These are phyloP conservation scores for Crypturellus tataupa DNA, from an alignment of 2,797 vertebrate genomes.

Conservation along the genomic window DNA sequence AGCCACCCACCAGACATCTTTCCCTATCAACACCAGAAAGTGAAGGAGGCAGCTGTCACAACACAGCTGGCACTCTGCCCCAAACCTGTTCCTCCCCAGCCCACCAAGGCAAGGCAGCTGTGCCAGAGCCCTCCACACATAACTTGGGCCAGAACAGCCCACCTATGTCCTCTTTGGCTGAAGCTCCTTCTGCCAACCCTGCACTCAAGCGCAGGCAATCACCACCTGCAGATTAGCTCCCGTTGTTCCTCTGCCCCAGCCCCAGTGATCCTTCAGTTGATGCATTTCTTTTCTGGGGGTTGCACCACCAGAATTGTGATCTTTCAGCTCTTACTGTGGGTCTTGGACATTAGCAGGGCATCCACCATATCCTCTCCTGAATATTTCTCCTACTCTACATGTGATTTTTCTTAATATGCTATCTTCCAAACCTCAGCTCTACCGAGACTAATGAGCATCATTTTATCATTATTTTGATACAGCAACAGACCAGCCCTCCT, in stretches of 20 bases:
- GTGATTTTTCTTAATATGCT: background rate
- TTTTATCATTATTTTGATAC: background rate
- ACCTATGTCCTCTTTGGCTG: background rate
- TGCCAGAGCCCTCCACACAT: background rate
- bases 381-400: background rate
- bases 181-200: background rate
- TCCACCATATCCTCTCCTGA: background rate
- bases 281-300: background rate
- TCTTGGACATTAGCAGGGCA: background rate
- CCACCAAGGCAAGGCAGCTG: background rate
- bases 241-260: fast-evolving
- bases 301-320: background rate
- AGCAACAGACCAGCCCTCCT: background rate
- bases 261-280: background rate
- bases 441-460: background rate
- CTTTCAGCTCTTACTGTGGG: background rate
- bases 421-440: background rate
- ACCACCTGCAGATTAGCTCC: background rate
- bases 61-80: background rate
- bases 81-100: background rate
- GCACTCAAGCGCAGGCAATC: background rate
- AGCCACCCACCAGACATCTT: background rate
- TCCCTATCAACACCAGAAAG: background rate
- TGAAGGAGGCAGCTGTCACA: background rate
- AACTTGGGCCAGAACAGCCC: background rate